Conservation (phyloP, 1,140 invertebrate species). For the Caenorhabditis remanei region DNA sequence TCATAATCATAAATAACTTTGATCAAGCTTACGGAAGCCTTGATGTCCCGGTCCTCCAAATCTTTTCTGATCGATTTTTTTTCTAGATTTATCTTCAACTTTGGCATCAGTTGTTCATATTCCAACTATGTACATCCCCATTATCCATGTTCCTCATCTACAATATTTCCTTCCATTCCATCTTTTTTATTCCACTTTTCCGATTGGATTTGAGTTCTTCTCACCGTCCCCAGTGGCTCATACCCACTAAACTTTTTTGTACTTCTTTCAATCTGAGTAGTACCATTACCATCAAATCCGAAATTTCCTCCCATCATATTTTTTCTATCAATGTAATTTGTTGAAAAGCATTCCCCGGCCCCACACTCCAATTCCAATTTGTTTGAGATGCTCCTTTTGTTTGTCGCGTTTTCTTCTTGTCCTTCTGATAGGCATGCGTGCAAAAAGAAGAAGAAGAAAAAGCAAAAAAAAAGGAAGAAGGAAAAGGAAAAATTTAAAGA, state of each 20-base stretch:
- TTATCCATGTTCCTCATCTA: not conserved
- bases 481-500: constrained; percentile 40
- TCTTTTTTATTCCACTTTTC: not conserved
- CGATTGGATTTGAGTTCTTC: not conserved
- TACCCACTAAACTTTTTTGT: not conserved
- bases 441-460: constrained; percentile 16
- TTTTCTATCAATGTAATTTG: constrained; percentile 56
- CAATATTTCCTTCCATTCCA: not conserved
- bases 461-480: constrained; percentile 7
- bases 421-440: constrained; percentile 50
- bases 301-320: constrained; percentile 23
- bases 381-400: constrained; percentile 50
- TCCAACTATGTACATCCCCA: too few relatives aligned
- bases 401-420: constrained; percentile 39
- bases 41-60: too few relatives aligned
- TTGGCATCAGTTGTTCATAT: too few relatives aligned
- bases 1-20: too few relatives aligned
- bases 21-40: too few relatives aligned
- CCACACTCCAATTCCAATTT: constrained; percentile 51
- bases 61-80: too few relatives aligned
- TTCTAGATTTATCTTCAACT: too few relatives aligned
- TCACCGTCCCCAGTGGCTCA: constrained; percentile 32
- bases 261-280: constrained; percentile 13
- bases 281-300: constrained; percentile 2
- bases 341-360: constrained; percentile 42